Evolutionary conservation across 2,113 vertebrate species (phyloP), one percentile per base, ranked within the genome.

Genomic region (Ploceus nigricollis): DNA sequence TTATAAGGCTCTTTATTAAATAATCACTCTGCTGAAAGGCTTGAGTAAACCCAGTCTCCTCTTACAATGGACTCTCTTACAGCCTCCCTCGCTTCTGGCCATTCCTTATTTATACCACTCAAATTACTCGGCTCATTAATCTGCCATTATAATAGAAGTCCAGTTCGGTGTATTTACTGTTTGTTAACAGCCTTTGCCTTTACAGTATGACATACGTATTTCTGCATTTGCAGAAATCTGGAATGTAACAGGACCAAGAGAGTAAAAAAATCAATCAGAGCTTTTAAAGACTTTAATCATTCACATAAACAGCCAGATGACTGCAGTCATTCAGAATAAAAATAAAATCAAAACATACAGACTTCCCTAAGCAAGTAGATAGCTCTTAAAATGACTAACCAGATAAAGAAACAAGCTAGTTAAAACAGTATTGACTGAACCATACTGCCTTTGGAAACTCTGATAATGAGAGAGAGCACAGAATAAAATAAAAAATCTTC

Each of bases 341-440:
- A 94, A 83, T 61, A 89, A 90, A 90, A 78, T 30, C 54, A 93
- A 89, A 96, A 63, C 54, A 64, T n/a, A 60, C 20, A 87, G 71
- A 57, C 31, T 56, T 94, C 40, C 23, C 56, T 50, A 47, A 70
- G 60, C 58, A 81, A 95, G 68, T 40, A 47, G 64, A 48, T 40
- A 92, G 57, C 56, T 89, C 80, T 45, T 71, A 48, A 96, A 92
- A 90, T 83, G 27, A 63, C 45, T 85, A 88, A 82, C 15, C 35
- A 92, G 68, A 63, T 82, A 82, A 82, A 80, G 56, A 22, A 89
- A 69, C 10, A 69, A 85, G 47, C 53, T 72, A 85, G 51, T 94
- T 85, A 70, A 95, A 93, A 86, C 47, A 47, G n/a, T 63, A 56
- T 10, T 69, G 58, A 37, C 35, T 70, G 45, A 92, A 63, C 30